Evolutionary conservation across 2,113 vertebrate species (phyloP), one percentile per base, ranked within the genome.

Genomic region (Crotalus tigris): DNA sequence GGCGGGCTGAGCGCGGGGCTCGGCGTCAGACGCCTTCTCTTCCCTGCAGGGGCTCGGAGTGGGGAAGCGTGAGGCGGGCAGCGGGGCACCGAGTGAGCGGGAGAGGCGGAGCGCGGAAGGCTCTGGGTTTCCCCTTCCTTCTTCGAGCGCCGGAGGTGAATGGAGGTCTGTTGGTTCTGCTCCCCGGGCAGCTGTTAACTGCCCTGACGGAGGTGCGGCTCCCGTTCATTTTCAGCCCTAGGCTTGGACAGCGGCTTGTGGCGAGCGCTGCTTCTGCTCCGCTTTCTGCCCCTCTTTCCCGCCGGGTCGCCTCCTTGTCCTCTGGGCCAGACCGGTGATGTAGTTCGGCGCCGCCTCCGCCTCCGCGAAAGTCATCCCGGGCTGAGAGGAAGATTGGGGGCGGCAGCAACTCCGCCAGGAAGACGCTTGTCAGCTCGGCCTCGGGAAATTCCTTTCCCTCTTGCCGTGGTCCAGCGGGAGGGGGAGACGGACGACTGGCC

Each of bases 381-480:
- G 86, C 26, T 54, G 53, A n/a, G 49, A 64, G 55, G 54, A 93
- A 92, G 46, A 55, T 24, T 4, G 94, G 91, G 90, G 91, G 94
- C 93, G 81, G 69, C 61, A 85, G 93, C 58, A 88, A 61, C 23
- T 57, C 49, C 8, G 94, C 64, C 49, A 64, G 91, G 92, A 93
- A 54, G 92, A 90, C 75, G 87, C 61, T 19, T 26, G 93, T 91
- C 94, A 57, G 87, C 89, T 69, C 33, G 57, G 23, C 49, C 51
- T 75, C 23, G 51, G 86, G 92, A 7, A 88, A 85, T 24, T 58
- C 26, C 1, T 85, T 75, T 2, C 17, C 49, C 17, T 61, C 57
- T 39, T 46, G 3, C 23, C 5, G 61, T 26, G 85, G 57, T 51
- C 90, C 33, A 24, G 17, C 7, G 33, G 10, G 17, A 9, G n/a